Evolutionary conservation across 2,888 invertebrate species (phyloP).

Genomic region (Camponotus fellah): DNA sequence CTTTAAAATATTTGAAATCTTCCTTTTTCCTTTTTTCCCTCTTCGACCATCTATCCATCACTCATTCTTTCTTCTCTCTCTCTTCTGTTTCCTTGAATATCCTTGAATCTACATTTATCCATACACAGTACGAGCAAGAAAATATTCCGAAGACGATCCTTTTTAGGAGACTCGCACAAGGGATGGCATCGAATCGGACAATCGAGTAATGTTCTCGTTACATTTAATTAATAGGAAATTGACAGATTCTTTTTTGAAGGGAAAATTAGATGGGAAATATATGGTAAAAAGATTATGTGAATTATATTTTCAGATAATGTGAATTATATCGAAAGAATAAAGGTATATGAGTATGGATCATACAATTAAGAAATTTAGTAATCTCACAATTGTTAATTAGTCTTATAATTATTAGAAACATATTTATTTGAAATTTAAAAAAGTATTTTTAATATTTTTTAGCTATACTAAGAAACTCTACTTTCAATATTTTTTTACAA

Average conservation of each 20-base stretch:
- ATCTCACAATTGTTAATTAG: not conserved
- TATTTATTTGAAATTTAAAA: not conserved
- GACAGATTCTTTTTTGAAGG: not conserved
- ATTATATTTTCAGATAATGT: not conserved
- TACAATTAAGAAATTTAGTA: not conserved
- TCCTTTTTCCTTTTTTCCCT: conserved; percentile 3
- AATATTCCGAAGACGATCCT: conserved; percentile 50
- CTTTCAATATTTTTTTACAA: not conserved
- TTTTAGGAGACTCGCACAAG: conserved; percentile 55
- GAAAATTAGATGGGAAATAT: conserved; percentile 5
- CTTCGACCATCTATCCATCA: not conserved
- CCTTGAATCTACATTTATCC: conserved; percentile 40
- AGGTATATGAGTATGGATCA: not conserved
- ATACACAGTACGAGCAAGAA: conserved; percentile 33
- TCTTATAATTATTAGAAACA: not conserved
- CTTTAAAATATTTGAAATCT: conserved; percentile 39
- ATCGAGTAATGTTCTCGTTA: conserved; percentile 21
- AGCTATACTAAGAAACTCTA: not conserved
- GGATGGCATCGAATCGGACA: conserved; percentile 2
- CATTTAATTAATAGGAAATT: conserved; percentile 26
- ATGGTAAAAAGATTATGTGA: not conserved
- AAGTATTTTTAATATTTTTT: not conserved
- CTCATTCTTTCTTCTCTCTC: not conserved
- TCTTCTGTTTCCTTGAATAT: not conserved
- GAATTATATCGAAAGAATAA: not conserved